These are phyloP conservation scores for Gnathonemus longibarbis DNA, from an alignment of 2,113 vertebrate genomes.

Conservation along the genomic window DNA sequence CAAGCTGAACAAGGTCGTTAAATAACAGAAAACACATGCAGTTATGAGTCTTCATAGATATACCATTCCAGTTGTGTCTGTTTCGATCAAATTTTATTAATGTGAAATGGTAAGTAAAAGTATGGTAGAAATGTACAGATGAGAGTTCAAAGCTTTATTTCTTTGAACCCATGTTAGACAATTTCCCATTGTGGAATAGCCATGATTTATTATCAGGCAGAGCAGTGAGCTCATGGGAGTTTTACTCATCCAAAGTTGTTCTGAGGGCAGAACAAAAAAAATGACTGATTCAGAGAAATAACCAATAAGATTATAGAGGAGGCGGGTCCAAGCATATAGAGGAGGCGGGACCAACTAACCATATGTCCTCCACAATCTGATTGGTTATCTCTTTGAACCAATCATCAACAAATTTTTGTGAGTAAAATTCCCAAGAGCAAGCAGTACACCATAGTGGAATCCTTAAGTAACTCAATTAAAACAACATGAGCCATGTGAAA, in stretches of 20 bases:
- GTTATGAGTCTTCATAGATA: not conserved
- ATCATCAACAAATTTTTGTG: not conserved
- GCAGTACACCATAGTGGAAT: not conserved
- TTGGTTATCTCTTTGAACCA: not conserved
- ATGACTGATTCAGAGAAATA: not conserved
- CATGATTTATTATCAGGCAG: not conserved
- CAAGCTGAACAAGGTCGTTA: not conserved
- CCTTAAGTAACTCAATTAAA: not conserved
- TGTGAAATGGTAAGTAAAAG: not conserved
- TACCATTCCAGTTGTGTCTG: not conserved
- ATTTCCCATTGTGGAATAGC: constrained; percentile 2
- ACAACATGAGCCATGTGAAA: not conserved
- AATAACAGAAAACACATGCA: not conserved
- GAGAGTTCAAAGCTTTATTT: not conserved
- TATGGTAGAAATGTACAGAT: not conserved
- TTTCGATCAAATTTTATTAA: not conserved
- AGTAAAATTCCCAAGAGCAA: not conserved
- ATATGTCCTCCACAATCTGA: not conserved
- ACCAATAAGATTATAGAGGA: not conserved
- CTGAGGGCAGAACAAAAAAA: not conserved
- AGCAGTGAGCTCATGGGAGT: not conserved
- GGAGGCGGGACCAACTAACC: not conserved
- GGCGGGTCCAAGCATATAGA: not conserved
- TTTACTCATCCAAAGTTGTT: not conserved
- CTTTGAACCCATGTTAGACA: not conserved